phyloP scores from a whole-genome alignment of 2,113 vertebrate species.

The Sylvia atricapilla region DNA sequence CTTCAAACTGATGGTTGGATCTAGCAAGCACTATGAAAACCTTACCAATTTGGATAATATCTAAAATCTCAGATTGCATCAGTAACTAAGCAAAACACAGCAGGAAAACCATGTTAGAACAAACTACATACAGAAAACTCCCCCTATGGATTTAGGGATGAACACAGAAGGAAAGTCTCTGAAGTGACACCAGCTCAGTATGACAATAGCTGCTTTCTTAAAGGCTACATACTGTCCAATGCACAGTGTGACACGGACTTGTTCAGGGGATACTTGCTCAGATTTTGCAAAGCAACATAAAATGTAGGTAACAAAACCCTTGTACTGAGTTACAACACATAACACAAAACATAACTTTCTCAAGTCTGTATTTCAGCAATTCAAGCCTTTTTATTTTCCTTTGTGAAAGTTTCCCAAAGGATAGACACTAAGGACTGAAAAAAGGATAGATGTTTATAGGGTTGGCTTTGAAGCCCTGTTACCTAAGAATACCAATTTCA shows the following conservation, averaged over 20 bases:
- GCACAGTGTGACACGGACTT: background rate
- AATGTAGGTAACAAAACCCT: background rate
- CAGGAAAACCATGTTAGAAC: background rate
- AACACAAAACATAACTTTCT: background rate
- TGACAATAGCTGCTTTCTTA: background rate
- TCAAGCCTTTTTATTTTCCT: background rate
- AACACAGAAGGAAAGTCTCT: background rate
- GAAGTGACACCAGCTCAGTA: background rate
- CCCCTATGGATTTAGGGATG: background rate
- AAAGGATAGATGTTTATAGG: background rate
- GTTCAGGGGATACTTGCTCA: background rate
- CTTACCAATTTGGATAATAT: background rate
- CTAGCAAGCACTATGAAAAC: background rate
- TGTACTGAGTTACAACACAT: background rate
- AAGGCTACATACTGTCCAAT: background rate
- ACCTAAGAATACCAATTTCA: background rate
- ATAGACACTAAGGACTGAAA: background rate
- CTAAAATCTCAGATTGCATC: background rate
- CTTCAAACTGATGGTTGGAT: background rate
- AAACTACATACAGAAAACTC: background rate
- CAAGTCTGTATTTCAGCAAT: background rate
- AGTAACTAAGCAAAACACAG: background rate
- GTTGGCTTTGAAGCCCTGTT: background rate
- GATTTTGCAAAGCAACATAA: background rate
- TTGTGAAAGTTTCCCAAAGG: background rate